Conservation (phyloP, 2,797 vertebrate species). For the Sebastolobus alascanus region DNA sequence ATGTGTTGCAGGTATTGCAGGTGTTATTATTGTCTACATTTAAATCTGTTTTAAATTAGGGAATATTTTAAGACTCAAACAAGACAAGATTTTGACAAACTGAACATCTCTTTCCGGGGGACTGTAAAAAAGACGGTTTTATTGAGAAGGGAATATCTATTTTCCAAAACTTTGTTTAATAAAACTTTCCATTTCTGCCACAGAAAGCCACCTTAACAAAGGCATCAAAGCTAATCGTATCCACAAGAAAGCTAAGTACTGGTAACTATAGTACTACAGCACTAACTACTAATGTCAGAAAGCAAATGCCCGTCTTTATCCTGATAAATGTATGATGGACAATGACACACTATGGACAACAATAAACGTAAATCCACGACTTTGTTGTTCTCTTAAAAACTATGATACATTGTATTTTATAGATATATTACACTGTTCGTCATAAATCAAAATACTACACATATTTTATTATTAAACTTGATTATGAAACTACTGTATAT, state of each 20-base stretch:
- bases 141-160: background rate
- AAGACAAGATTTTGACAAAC: background rate
- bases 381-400: background rate
- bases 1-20: constrained; percentile 24
- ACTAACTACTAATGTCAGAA: background rate
- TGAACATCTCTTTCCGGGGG: background rate
- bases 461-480: background rate
- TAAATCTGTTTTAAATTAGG: background rate
- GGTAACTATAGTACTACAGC: background rate
- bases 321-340: background rate
- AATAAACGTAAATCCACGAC: background rate
- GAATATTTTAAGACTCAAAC: background rate
- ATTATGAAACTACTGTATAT: background rate
- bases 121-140: background rate
- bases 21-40: constrained; percentile 36
- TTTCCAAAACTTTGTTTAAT: background rate
- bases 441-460: background rate
- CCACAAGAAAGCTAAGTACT: background rate
- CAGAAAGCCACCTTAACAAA: background rate
- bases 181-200: background rate
- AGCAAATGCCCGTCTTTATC: background rate
- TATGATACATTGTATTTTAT: background rate
- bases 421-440: background rate
- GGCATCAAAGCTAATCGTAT: background rate
- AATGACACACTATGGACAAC: background rate